Evolutionary conservation across 2,797 vertebrate species (phyloP), one percentile per base, ranked within the genome.

Genomic region (Fringilla coelebs): DNA sequence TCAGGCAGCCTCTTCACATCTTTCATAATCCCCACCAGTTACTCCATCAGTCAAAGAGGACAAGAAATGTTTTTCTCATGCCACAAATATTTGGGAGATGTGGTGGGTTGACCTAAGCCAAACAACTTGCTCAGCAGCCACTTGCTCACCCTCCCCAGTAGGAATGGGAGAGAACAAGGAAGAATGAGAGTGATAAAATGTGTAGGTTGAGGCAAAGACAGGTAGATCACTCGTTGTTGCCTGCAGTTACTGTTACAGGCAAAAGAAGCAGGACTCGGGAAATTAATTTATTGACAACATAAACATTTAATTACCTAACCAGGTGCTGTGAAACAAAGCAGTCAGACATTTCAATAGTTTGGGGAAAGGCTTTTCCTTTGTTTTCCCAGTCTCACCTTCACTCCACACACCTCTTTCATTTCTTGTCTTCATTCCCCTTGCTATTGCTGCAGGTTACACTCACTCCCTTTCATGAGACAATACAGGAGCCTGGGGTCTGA

Each of bases 61-160:
- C 13, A 66, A 21, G 7, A 84, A 45, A 48, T 40, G 2, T 5
- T 89, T 71, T 89, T 51, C 48, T 45, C 5, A 12, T 48, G 52
- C 61, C n/a, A 80, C 48, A 48, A 2, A 74, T 40, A 32, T 52
- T 65, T 65, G 34, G n/a, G 49, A 38, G 25, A 40, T 67, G 57
- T 46, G 61, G 13, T 43, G 43, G 31, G 31, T 58, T 74, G 63
- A 24, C 43, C 2, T 10, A 10, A 60, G 60, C 6, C 34, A 58
- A 76, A 65, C 31, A 52, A 49, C 48, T n/a, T n/a, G n/a, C n/a
- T 22, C 14, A 11, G 24, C 51, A 58, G 36, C 7, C 5, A 13
- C 25, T 55, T 8, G 2, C 57, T 79, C 22, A 55, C 12, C 9
- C 31, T 82, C 21, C 15, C 17, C 18, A 52, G 34, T 0, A 0